Percentiles rank a stretch among this genome's conserved stretches.
Evolutionary conservation across 2,888 invertebrate genomes (phyloP).

Genomic region (Resseliella maxima): DNA sequence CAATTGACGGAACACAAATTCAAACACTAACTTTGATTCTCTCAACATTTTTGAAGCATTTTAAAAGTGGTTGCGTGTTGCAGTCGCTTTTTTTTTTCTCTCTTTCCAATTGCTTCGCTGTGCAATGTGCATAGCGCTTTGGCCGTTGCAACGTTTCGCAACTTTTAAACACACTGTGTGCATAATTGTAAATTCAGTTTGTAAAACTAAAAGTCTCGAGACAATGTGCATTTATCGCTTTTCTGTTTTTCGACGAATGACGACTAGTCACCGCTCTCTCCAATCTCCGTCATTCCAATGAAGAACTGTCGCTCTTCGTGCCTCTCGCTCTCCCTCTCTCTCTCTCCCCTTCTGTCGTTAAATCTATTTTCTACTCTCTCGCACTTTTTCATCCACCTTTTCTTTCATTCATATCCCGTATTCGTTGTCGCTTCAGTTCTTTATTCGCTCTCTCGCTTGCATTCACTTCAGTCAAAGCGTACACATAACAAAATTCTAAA

Average conservation of each 20-base stretch:
- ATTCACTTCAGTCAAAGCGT: background rate
- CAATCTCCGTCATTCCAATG: background rate
- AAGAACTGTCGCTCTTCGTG: too few species aligned
- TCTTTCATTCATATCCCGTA: background rate
- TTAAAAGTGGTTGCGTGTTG: conserved; percentile 51
- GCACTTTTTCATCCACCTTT: too few species aligned
- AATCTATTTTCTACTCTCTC: too few species aligned
- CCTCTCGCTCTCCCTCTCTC: too few species aligned
- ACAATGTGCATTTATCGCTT: conserved; percentile 51
- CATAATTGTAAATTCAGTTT: conserved; percentile 53
- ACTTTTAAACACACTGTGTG: conserved; percentile 49
- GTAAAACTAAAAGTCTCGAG: conserved; percentile 36
- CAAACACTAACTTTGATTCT: conserved; percentile 41
- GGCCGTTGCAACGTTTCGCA: background rate
- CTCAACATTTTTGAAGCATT: conserved; percentile 31
- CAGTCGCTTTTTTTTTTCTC: background rate
- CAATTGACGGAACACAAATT: conserved; percentile 52
- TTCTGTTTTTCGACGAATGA: background rate
- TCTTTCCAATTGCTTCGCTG: background rate
- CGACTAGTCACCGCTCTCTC: background rate
- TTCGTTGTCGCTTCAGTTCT: background rate
- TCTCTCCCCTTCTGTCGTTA: background rate
- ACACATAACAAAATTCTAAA: conserved; percentile 27
- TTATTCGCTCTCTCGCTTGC: background rate
- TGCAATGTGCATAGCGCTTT: background rate